Conservation (phyloP, 2,113 vertebrate genomes). For the Platanista minor region DNA sequence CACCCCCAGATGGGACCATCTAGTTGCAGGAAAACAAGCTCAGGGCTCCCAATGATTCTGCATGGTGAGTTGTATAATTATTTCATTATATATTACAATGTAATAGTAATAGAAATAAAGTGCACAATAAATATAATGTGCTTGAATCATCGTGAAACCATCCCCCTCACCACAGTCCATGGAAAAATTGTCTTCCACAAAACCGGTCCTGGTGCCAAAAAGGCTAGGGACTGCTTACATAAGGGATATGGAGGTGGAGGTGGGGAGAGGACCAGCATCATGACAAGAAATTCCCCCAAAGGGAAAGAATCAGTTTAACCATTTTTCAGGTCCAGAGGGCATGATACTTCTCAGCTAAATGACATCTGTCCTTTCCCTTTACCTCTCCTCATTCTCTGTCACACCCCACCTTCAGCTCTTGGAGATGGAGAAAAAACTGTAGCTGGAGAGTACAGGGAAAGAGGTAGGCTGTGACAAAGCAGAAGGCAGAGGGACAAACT, state of each 20-base stretch:
- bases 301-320: background rate
- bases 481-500: background rate
- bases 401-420: background rate
- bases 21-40: too few relatives aligned
- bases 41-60: background rate
- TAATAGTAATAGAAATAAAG: background rate
- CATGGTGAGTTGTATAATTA: background rate
- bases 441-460: background rate
- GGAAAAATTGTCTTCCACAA: background rate
- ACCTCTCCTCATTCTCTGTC: background rate
- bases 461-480: background rate
- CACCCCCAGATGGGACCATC: too few relatives aligned
- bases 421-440: background rate
- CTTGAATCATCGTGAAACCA: background rate
- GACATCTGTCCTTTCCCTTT: background rate
- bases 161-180: background rate
- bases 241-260: accelerated
- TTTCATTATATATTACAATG: background rate
- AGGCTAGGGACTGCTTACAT: background rate
- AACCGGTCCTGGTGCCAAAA: background rate
- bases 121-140: background rate
- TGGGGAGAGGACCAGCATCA: background rate
- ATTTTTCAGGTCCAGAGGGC: background rate
- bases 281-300: background rate
- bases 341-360: background rate